These are phyloP conservation scores for Magallana ariakensis DNA, from an alignment of 1,140 invertebrate species.

Conservation along the genomic window DNA sequence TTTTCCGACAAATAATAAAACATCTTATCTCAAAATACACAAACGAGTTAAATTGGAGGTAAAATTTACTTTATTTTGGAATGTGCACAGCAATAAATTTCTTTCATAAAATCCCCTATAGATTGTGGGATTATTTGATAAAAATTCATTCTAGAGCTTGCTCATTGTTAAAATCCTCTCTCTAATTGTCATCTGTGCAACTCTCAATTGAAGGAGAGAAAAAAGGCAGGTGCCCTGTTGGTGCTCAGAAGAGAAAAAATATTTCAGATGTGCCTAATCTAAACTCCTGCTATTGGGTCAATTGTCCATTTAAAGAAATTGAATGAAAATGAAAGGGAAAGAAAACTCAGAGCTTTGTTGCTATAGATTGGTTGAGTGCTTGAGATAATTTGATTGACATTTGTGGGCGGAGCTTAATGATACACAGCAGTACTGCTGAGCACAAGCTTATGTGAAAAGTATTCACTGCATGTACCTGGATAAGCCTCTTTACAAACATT, in stretches of 20 bases:
- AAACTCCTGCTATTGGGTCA: conserved; percentile 2
- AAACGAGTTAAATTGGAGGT: conserved; percentile 27
- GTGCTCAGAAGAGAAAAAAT: neutral
- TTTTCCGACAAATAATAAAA: conserved; percentile 34
- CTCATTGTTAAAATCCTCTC: neutral
- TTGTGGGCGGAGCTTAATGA: conserved; percentile 18
- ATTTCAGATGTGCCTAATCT: neutral
- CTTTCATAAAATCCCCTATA: conserved; percentile 9
- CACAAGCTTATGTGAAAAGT: conserved; percentile 38
- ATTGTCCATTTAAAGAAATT: conserved; percentile 31
- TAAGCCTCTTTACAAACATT: conserved; percentile 32
- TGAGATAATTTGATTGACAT: conserved; percentile 19
- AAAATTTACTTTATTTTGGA: conserved; percentile 36
- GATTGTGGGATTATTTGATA: conserved; percentile 31
- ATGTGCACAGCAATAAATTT: conserved; percentile 34
- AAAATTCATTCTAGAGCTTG: neutral
- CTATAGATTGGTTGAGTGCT: conserved; percentile 24
- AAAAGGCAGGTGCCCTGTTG: conserved; percentile 4
- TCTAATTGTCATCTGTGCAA: neutral
- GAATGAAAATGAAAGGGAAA: neutral
- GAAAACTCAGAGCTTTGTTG: neutral
- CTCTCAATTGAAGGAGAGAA: neutral
- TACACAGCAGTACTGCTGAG: conserved; percentile 37
- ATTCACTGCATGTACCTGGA: conserved; percentile 27
- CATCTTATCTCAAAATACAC: conserved; percentile 27